Base-by-base conservation (phyloP, 2,888 invertebrate genomes). In the Phaedon cochleariae region DNA sequence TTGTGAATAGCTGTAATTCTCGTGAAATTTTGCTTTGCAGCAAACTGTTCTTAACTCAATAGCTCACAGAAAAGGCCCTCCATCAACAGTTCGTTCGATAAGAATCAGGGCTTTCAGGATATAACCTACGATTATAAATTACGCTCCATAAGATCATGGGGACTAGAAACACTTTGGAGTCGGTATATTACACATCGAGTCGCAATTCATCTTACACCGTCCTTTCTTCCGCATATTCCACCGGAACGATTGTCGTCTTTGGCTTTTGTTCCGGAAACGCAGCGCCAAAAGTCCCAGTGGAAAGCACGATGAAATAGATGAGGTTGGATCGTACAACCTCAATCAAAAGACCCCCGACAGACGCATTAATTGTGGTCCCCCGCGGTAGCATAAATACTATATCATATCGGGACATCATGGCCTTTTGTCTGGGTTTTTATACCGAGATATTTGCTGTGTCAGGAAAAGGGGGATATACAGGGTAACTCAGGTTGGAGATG, bases 301-400 rank as follows among this genome's bases (percentile, higher is more conserved):
- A 41, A 34, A 41, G 41, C 41, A 41, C 41, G 41, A 41, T 41
- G 15, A 41, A 41, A 41, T 41, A 41, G 15, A 41, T 41, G 41
- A 41, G 41, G 41, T 41, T 41, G 41, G 41, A 41, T 15, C 1
- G 41, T 15, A 41, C n/a, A 41, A 41, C 41, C 41, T 41, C 41
- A 41, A 41, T 41, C 41, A 41, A 41, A 41, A 41, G 41, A 41
- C 41, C 41, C 41, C 41, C 41, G 15, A 41, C 41, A 41, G 41
- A 4, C 41, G 15, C 41, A 41, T 41, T 41, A 41, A 41, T 41
- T 41, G 41, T 41, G 12, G 41, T 41, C 41, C 15, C 41, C 41
- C 15, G 41, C 15, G 41, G 41, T 41, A 41, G n/a, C 15, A 41
- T 41, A 15, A 41, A 41, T 41, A 41, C 41, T 41, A 41, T 41